Base-by-base conservation (phyloP, 92 coral and sea anemone species). In the Siderastrea siderea region DNA sequence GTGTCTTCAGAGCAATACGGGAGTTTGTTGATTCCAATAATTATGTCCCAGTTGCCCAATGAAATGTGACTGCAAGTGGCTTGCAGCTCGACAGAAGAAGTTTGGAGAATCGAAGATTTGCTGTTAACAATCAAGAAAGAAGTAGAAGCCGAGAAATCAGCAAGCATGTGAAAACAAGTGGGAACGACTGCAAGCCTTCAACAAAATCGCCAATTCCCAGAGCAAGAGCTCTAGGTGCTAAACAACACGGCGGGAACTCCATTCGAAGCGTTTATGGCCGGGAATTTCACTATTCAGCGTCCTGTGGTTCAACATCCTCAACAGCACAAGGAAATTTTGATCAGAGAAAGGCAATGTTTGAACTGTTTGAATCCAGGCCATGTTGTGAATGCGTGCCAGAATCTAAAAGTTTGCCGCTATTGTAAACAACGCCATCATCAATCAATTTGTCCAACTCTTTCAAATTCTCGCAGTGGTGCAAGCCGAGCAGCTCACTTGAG, bases 131-230 rank as follows among this genome's bases (percentile, higher is more conserved):
- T 89, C 10, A 86, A 86, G 62, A 51, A 12, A 2, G 92, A 93
- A 68, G 84, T 93, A 17, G 87, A 87, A 80, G 92, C 90, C 81
- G 90, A n/a, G 91, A 90, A 77, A 49, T 84, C 9, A 90, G 96
- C 59, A 90, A 89, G 17, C 68, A 75, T 9, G 43, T 47, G 3
- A 5, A 44, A 6, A 45, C 52, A 61, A 53, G 47, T 9, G 17
- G 16, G 26, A 12, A 10, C 75, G 16, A 72, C 38, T 58, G 44
- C 50, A 16, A 26, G 38, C 38, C 38, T 26, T 26, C 38, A 26
- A 26, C 38, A 26, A 26, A 26, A 26, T 26, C 71, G 13, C n/a
- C 58, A 10, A 91, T 68, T 52, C 91, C 94, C 1, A 84, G 88
- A 52, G 87, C 92, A 15, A 89, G 78, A 63, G 49, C 92, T 12